Conservation (phyloP, 2,888 invertebrate species). For the Schizaphis graminum region DNA sequence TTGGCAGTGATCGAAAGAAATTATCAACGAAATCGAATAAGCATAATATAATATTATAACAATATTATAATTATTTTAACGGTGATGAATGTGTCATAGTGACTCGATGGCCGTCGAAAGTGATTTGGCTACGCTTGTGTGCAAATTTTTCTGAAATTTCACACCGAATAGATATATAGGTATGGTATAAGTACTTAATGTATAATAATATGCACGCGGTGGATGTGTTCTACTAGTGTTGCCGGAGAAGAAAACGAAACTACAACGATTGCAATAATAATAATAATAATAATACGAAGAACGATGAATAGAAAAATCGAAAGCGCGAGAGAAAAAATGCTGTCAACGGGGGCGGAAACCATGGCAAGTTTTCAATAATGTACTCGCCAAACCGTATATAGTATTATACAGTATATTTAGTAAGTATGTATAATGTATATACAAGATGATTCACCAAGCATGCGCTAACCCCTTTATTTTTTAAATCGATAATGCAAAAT, state of each 20-base stretch:
- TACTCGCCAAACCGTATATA: not conserved
- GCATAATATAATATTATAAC: not conserved
- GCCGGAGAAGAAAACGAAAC: not conserved
- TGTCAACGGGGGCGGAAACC: not conserved
- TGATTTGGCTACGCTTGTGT: not conserved
- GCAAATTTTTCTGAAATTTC: not conserved
- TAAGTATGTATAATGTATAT: not conserved
- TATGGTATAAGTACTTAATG: not conserved
- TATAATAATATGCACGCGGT: not conserved
- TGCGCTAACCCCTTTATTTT: too few relatives aligned
- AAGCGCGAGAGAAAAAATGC: not conserved
- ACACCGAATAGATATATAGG: not conserved
- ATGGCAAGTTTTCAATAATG: conserved; percentile 25
- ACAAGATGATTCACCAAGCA: not conserved
- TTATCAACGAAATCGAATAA: not conserved
- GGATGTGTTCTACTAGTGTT: not conserved
- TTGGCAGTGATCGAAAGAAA: not conserved
- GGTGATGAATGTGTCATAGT: not conserved
- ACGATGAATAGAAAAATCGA: not conserved
- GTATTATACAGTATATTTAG: not conserved
- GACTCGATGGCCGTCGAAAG: not conserved
- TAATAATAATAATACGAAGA: not conserved
- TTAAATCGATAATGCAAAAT: too few relatives aligned
- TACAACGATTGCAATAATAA: not conserved
- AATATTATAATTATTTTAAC: not conserved